Conservation (phyloP, 2,888 invertebrate genomes). For the Tipula confusa region DNA sequence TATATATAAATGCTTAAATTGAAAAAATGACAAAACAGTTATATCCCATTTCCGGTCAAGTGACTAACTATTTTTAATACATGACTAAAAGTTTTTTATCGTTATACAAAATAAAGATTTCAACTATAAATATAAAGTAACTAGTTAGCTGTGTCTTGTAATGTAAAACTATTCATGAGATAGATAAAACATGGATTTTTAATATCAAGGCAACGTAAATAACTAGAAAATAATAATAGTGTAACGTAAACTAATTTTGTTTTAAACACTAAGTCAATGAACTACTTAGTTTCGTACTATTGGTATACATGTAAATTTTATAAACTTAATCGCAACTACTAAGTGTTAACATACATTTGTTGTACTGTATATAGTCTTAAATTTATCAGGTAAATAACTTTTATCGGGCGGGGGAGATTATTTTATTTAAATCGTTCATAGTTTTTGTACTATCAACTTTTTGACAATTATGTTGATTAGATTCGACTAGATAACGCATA, state of each 20-base stretch:
- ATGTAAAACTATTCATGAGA: not conserved
- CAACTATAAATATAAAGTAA: not conserved
- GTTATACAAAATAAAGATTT: not conserved
- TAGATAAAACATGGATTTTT: not conserved
- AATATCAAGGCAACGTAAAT: not conserved
- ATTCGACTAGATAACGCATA: not conserved
- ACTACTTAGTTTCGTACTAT: not conserved
- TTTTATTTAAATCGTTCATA: not conserved
- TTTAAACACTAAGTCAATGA: not conserved
- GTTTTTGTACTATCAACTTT: not conserved
- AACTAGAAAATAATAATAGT: not conserved
- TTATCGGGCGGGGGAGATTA: not conserved
- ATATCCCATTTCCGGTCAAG: slow-evolving; percentile 13
- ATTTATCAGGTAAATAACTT: not conserved
- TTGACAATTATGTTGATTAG: not conserved
- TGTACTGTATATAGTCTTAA: too few species aligned
- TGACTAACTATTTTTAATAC: not conserved
- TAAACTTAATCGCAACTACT: too few species aligned
- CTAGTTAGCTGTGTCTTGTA: not conserved
- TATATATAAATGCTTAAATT: not conserved
- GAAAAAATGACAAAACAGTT: not conserved
- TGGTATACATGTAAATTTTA: not conserved
- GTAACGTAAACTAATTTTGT: not conserved
- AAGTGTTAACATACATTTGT: not conserved
- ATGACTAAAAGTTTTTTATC: not conserved